phyloP scores from a whole-genome alignment of 1,140 invertebrate genomes.

The Anastrepha ludens region DNA sequence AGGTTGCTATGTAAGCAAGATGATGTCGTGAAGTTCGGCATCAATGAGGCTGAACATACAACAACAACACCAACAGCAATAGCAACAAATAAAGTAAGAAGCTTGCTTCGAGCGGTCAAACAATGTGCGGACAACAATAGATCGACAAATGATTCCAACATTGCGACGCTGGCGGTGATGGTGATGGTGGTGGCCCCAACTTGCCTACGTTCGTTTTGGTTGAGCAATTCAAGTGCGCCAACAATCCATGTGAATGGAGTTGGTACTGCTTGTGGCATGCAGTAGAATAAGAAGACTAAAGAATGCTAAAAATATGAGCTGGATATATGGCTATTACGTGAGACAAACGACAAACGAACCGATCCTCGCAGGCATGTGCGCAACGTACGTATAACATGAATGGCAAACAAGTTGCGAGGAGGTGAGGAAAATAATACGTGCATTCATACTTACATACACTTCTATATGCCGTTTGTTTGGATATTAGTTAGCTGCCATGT shows the following conservation, averaged over 20 bases:
- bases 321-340: conserved; percentile 42
- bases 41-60: conserved; percentile 1
- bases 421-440: conserved; percentile 8
- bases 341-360: conserved; percentile 17
- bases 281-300: not conserved
- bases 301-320: conserved; percentile 41
- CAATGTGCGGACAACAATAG: conserved; percentile 43
- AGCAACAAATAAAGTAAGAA: conserved; percentile 11
- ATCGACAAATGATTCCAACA: conserved; percentile 27
- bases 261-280: not conserved
- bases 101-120: conserved; percentile 32
- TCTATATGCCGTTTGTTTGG: not conserved
- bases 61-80: not conserved
- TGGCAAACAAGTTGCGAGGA: not conserved
- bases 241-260: not conserved
- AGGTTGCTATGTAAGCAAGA: conserved; percentile 17
- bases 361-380: conserved; percentile 8
- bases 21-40: conserved; percentile 40
- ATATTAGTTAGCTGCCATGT: conserved; percentile 16
- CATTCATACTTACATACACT: not conserved
- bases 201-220: not conserved
- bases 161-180: conserved; percentile 16
- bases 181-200: conserved; percentile 38
- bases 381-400: not conserved
- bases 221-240: not conserved